Conservation (phyloP, 2,888 invertebrate genomes). For the Himalopsyche anomala region DNA sequence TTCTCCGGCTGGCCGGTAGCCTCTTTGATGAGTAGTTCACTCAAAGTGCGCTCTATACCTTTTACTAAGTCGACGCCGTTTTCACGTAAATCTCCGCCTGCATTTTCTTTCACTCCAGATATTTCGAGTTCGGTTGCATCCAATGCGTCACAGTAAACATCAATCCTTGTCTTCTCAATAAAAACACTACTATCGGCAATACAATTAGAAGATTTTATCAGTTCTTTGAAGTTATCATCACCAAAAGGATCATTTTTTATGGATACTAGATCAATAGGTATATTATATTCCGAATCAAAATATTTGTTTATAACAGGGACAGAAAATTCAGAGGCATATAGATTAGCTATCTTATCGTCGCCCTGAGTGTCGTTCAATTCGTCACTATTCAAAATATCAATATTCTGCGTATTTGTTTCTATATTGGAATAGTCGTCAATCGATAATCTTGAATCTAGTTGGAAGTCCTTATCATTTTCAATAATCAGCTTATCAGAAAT, state of each 20-base stretch:
- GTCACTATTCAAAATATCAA: constrained; percentile 19
- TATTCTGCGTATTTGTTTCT: background rate
- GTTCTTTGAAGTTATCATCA: background rate
- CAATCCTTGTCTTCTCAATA: constrained; percentile 58
- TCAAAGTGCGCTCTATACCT: constrained; percentile 77
- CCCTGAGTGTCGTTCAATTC: background rate
- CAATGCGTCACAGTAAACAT: constrained; percentile 51
- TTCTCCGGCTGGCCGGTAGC: constrained; percentile 67
- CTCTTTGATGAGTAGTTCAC: constrained; percentile 78
- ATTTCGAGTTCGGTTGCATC: constrained; percentile 44
- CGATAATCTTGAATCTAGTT: background rate
- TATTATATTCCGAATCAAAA: constrained; percentile 37
- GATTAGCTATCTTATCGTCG: constrained; percentile 11
- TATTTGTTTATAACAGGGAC: constrained; percentile 37
- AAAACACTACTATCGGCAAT: constrained; percentile 9
- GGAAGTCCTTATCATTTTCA: background rate
- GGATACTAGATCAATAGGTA: constrained; percentile 19
- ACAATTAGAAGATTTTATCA: background rate
- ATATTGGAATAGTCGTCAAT: background rate
- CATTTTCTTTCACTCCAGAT: constrained; percentile 12
- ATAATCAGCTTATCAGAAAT: background rate
- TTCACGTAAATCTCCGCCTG: constrained; percentile 65
- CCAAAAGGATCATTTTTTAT: background rate
- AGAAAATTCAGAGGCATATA: constrained; percentile 12
- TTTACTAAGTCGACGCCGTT: constrained; percentile 72